Base-by-base conservation (phyloP, 2,888 invertebrate genomes). In the Ernsta delagoae region DNA sequence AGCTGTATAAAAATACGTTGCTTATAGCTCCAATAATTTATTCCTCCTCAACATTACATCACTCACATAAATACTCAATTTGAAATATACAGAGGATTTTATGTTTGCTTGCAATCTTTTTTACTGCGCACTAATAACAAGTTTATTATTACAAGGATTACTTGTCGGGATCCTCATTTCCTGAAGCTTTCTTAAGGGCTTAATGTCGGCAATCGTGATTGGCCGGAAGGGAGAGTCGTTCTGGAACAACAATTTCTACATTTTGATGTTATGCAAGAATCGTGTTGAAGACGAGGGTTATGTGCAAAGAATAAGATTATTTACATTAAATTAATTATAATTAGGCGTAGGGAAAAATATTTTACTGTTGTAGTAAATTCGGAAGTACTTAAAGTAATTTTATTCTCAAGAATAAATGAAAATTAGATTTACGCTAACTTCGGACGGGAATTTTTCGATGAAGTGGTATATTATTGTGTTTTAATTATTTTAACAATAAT, bases 121-220 rank as follows among this genome's bases (percentile, higher is more conserved):
- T 54, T 60, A 34, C 54, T 41, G 53, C n/a, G 0, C 36, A 56
- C 41, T 67, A 63, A 67, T 34, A 54, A 61, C 45, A 66, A n/a
- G n/a, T 48, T 56, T 67, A 67, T 67, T 67, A 61, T 67, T 67
- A 61, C 45, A 56, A 41, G 63, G 61, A 61, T 56, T 67, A 56
- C 34, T 67, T 67, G 45, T 61, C 61, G 56, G 56, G 56, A n/a
- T 53, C 16, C 56, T 56, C 61, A 61, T 62, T 67, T 67, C 67
- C 67, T 67, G 36, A 53, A 56, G 54, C 67, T 57, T 48, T 56
- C 56, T 48, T 45, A 36, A 48, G 61, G 56, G 61, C 61, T 67
- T 67, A 67, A 67, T 67, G 67, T 61, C 36, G 41, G 61, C 43
- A 36, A 48, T 45, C 61, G 61, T 48, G 67, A 67, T 67, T 56